Conservation (phyloP, 2,797 vertebrate species). For the Malacoraja senta region DNA sequence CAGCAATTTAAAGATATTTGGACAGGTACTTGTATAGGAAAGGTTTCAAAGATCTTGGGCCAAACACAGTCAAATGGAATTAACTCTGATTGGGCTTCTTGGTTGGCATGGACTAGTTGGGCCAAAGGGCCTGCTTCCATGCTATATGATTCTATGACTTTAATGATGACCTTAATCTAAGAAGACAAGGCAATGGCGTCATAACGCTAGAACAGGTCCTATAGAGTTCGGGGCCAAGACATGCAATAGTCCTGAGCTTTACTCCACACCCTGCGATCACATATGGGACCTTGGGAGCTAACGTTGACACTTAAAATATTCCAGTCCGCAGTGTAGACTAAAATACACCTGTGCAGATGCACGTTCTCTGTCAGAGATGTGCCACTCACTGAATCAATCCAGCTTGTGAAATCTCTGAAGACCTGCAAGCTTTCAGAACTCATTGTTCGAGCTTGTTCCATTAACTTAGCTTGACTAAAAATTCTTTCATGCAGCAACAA, state of each 20-base stretch:
- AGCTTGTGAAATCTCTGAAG: background rate
- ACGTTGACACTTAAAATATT: background rate
- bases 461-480: background rate
- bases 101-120: too few species aligned
- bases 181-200: background rate
- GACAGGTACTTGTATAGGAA: too few species aligned
- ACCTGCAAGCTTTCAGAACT: background rate
- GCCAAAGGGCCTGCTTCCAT: too few species aligned
- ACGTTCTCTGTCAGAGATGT: background rate
- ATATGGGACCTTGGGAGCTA: too few species aligned
- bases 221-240: background rate
- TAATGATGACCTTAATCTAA: background rate
- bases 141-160: too few species aligned
- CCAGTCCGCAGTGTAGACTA: background rate
- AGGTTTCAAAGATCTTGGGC: too few species aligned
- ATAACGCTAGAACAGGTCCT: background rate
- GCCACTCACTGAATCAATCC: background rate
- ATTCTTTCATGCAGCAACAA: background rate
- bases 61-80: too few species aligned
- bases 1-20: too few species aligned
- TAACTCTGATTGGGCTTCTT: too few species aligned
- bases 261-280: too few species aligned
- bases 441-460: background rate
- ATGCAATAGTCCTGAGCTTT: background rate
- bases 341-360: background rate